Base-by-base conservation (phyloP, 2,113 vertebrate species). In the Gracilinanus agilis region DNA sequence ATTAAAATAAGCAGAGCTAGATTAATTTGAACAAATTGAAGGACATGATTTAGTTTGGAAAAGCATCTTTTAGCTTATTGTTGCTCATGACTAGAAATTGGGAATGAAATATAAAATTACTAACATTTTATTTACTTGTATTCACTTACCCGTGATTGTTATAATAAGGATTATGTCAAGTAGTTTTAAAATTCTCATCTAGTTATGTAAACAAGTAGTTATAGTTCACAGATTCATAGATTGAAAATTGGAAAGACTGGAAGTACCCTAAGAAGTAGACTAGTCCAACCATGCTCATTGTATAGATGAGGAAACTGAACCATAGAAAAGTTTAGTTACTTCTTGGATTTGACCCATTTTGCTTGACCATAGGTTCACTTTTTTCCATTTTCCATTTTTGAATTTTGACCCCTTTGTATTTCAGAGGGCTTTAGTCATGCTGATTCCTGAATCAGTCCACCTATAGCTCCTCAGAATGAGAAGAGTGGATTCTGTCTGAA, bases 1-100 rank as follows among this genome's bases (percentile, higher is more conserved):
- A 94, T 54, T 94, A 55, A 92, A 92, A 75, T 95, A 94, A 88
- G 94, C 44, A 29, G 10, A 92, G 67, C 53, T 10, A 90, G 92
- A 9, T 16, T 44, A 19, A 92, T 91, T 29, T 93, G 54, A 44
- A 8, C 89, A 61, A 44, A 34, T 27, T 93, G 89, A 29, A 96
- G 90, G 23, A 29, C 58, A 12, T 0, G 0, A 24, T 89, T 95
- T 90, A 29, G 25, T 49, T 44, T 90, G 55, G 7, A 90, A 24
- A 90, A 7, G 53, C 96, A 19, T 2, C 10, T 25, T 83, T 56
- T 4, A 4, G 9, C 88, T 91, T n/a, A 54, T 89, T 29, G 83
- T 54, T 40, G 29, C 54, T 25, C 49, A 40, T 53, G 58, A 24
- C 19, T 90, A 40, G 49, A 34, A 53, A 93, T 92, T 95, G 53